These are phyloP conservation scores for Drosophila suboccidentalis DNA, from an alignment of 2,888 invertebrate species.

Conservation along the genomic window DNA sequence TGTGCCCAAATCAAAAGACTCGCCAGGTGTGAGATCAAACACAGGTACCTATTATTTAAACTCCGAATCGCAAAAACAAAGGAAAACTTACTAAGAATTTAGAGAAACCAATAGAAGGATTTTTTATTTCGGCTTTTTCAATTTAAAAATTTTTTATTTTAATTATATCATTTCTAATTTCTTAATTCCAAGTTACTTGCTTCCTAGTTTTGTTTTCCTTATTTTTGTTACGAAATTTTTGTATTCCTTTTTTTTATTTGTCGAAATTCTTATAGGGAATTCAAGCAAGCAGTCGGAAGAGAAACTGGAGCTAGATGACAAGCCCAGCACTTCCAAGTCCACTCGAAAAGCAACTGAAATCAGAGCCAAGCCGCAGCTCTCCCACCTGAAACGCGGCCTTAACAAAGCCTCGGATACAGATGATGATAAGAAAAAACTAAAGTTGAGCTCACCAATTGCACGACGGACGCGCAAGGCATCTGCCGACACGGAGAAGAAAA, in stretches of 20 bases:
- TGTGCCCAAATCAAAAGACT: background rate
- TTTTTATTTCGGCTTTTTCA: no score
- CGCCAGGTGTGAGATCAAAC: background rate
- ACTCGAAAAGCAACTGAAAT: conserved; percentile 8
- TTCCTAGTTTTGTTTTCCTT: background rate
- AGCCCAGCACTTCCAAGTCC: conserved; percentile 11
- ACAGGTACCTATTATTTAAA: background rate
- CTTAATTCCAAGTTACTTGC: background rate
- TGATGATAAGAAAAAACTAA: conserved; percentile 43
- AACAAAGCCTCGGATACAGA: conserved; percentile 2
- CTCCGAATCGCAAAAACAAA: background rate
- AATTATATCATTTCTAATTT: no score
- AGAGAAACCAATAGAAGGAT: background rate
- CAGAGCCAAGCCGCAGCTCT: conserved; percentile 35
- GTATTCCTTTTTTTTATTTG: background rate
- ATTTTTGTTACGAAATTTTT: background rate
- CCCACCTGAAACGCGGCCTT: conserved; percentile 46
- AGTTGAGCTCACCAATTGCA: conserved; percentile 60
- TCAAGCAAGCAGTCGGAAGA: background rate
- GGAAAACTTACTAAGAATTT: background rate
- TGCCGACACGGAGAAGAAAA: conserved; percentile 16
- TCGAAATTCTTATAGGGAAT: background rate
- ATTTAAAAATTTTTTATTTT: background rate
- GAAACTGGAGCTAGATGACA: conserved; percentile 2
- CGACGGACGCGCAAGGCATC: conserved; percentile 66